Evolutionary conservation across 2,888 invertebrate species (phyloP), one percentile per base, ranked within the genome.

Genomic region (Campoletis raptor): DNA sequence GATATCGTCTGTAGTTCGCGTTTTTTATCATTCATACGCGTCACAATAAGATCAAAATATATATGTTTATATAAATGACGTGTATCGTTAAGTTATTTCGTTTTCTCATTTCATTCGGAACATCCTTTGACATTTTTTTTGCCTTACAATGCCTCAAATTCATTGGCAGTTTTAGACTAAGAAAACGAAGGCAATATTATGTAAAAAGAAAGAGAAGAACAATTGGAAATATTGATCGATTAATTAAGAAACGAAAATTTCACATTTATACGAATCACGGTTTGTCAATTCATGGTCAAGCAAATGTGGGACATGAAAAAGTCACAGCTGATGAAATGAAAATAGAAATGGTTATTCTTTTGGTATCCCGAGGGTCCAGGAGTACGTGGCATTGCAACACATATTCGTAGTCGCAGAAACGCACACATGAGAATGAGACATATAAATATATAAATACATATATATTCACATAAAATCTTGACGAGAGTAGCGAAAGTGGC

Each of bases 401-500:
- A 36, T 61, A n/a, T 36, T 9, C n/a, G 9, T n/a, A 72, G 24
- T 72, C 15, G 72, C 0, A 30, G n/a, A 45, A 48, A 72, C 9
- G 9, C 5, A 8, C 15, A 48, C 9, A 52, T 10, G 7, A 5
- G 7, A 10, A 45, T 7, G 42, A 7, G n/a, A 48, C 21, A 30
- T 15, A 52, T 18, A 30, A 37, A 54, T 21, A n/a, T 10, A 40
- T 57, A 74, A 70, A 72, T 72, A 72, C 30, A n/a, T 30, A 64
- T 61, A 76, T 9, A 64, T 30, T 30, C 0, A 54, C n/a, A 36
- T n/a, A 37, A 74, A 70, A 57, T 69, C 76, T 54, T 40, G 80
- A 74, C n/a, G 36, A 48, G 80, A 66, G 24, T 52, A 45, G 42
- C 42, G 64, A 74, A 83, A 85, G 74, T 85, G 85, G 74, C 66